phyloP scores from a whole-genome alignment of 2,113 vertebrate species.

The Perognathus longimembris region DNA sequence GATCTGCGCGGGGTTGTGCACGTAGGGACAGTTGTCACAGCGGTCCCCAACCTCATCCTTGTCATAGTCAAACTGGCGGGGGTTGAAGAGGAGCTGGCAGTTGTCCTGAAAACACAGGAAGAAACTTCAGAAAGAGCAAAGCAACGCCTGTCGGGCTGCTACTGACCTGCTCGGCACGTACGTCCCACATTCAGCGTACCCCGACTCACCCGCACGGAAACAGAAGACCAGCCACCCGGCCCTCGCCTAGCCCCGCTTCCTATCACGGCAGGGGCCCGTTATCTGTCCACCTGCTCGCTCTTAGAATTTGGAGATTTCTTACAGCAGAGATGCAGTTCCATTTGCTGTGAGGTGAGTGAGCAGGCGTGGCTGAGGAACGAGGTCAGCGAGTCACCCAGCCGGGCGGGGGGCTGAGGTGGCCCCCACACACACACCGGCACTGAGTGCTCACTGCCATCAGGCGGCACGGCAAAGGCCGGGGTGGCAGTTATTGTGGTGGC shows the following conservation, averaged over 20 bases:
- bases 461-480: too few species aligned
- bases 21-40: conserved; percentile 97
- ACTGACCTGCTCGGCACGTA: too few species aligned
- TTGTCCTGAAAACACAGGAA: conserved; percentile 90
- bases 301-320: fast-evolving
- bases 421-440: too few species aligned
- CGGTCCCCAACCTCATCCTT: conserved; percentile 98
- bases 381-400: too few species aligned
- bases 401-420: too few species aligned
- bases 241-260: fast-evolving
- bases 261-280: fast-evolving
- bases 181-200: too few species aligned
- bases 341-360: fast-evolving
- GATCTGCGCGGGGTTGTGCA: conserved; percentile 97
- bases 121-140: not conserved
- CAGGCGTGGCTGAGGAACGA: too few species aligned
- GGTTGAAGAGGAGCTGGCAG: conserved; percentile 96
- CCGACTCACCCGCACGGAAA: too few species aligned
- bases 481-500: too few species aligned
- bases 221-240: fast-evolving
- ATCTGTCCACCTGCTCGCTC: not conserved
- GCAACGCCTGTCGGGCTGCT: fast-evolving
- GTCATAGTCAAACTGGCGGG: conserved; percentile 96
- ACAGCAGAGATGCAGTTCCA: fast-evolving
- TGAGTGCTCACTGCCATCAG: too few species aligned